phyloP scores from a whole-genome alignment of 2,797 vertebrate species.

The Salmo trutta region DNA sequence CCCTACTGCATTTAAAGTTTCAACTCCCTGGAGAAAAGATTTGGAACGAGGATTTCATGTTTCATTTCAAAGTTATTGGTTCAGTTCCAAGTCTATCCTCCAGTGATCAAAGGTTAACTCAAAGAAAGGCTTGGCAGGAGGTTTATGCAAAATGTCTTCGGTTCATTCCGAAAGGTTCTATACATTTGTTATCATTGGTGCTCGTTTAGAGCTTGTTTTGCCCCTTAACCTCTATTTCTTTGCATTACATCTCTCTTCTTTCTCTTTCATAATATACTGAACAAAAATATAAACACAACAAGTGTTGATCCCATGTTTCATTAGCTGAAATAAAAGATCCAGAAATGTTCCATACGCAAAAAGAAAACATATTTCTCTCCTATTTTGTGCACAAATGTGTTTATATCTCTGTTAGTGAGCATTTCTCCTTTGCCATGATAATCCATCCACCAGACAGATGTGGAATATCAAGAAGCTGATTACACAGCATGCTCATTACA shows the following conservation, averaged over 20 bases:
- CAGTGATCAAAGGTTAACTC: slow-evolving; percentile 79
- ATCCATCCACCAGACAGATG: too few relatives aligned
- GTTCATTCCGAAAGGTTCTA: slow-evolving; percentile 63
- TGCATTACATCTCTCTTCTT: not conserved
- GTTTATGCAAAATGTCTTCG: slow-evolving; percentile 73
- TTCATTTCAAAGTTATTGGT: slow-evolving; percentile 80
- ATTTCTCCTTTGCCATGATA: too few relatives aligned
- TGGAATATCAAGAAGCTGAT: too few relatives aligned
- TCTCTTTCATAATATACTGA: not conserved
- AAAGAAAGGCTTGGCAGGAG: slow-evolving; percentile 75
- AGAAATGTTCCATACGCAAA: too few relatives aligned
- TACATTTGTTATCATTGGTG: slow-evolving; percentile 57
- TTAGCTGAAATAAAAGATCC: too few relatives aligned
- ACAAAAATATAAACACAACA: too few relatives aligned
- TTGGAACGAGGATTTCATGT: slow-evolving; percentile 71
- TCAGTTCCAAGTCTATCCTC: slow-evolving; percentile 76
- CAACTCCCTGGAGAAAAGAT: slow-evolving; percentile 64
- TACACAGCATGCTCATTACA: too few relatives aligned
- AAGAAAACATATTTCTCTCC: too few relatives aligned
- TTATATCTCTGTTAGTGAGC: too few relatives aligned
- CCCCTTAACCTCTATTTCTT: not conserved
- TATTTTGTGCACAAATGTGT: too few relatives aligned
- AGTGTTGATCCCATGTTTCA: too few relatives aligned
- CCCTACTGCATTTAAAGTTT: slow-evolving; percentile 68
- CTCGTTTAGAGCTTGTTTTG: slow-evolving; percentile 54